Base-by-base conservation (phyloP, 2,113 vertebrate genomes). In the Cyphomyrus discorhynchus region DNA sequence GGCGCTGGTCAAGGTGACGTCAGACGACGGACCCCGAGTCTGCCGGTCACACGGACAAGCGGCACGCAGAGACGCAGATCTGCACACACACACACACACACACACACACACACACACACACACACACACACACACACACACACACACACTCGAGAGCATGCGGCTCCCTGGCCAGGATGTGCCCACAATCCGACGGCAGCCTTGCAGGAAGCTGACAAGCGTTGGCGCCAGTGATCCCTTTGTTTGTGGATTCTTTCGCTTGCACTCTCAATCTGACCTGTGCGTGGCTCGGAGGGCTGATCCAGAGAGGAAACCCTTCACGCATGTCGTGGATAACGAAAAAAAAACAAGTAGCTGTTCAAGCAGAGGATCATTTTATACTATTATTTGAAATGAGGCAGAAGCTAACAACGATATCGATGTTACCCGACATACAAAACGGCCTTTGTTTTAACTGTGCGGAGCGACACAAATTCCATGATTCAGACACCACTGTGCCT, bases 151-250 rank as follows among this genome's bases (percentile, higher is more conserved):
- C 2, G 19, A 10, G 62, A 27, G 10, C n/a, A 89, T 42, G 74
- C 77, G n/a, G 86, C 89, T 92, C 91, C 92, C 92, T 92, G 90
- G 85, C 77, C 90, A 92, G 92, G 92, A 92, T 92, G 91, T 90
- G 89, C 88, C 90, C 84, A 62, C 91, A 93, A 92, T 93, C 91
- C 91, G 19, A 84, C 86, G 58, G 85, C 92, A 91, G 85, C 89
- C 53, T 90, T 86, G 77, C 91, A 92, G 92, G 91, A 92, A 92
- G 90, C 89, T 87, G 90, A 90, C 90, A 89, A 74, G 90, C 24
- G 42, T 45, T 39, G 50, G 52, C 58, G 89, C 27, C 66, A 5
- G 45, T 8, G n/a, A 50, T 77, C 10, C 46, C 70, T 82, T 89
- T 85, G 80, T 89, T 84, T 84, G 31, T 9, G 24, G n/a, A 52